A percentile compares a stretch with the other conserved stretches of the same genome.
Evolutionary conservation across 2,113 vertebrate genomes (phyloP).

Genomic region (Elephantulus edwardii): DNA sequence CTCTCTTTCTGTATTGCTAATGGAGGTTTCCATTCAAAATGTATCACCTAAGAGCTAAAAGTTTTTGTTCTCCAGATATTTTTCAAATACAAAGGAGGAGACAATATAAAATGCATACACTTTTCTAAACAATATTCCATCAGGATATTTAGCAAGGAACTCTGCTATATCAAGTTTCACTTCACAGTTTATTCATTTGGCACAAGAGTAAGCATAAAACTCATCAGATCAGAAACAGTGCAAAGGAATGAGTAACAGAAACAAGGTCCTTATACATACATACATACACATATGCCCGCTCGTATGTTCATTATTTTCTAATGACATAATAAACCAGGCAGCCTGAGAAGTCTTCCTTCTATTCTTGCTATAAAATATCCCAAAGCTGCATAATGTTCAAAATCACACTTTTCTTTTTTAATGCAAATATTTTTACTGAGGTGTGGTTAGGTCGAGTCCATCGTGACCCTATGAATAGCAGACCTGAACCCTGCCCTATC

Average conservation of each 20-base stretch:
- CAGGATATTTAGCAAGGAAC: slow-evolving; percentile 5
- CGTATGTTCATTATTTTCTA: too few species aligned
- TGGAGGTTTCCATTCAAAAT: neutral
- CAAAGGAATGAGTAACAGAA: neutral
- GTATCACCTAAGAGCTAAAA: neutral
- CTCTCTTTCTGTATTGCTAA: neutral
- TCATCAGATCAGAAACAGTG: neutral
- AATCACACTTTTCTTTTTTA: neutral
- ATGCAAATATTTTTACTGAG: neutral
- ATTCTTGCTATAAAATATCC: neutral
- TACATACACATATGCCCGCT: neutral
- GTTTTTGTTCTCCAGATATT: neutral
- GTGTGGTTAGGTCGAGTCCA: too few species aligned
- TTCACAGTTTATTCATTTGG: neutral
- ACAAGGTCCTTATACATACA: neutral
- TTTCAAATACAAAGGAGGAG: slow-evolving; percentile 1
- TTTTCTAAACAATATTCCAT: slow-evolving; percentile 11
- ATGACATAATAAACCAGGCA: neutral
- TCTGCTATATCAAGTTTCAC: neutral
- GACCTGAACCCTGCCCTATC: too few species aligned
- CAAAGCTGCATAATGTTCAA: neutral
- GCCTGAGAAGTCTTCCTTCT: neutral
- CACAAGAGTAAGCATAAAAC: neutral
- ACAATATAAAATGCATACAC: neutral
- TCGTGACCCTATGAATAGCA: too few species aligned